phyloP scores from a whole-genome alignment of 2,797 vertebrate species.

The Otus scops region DNA sequence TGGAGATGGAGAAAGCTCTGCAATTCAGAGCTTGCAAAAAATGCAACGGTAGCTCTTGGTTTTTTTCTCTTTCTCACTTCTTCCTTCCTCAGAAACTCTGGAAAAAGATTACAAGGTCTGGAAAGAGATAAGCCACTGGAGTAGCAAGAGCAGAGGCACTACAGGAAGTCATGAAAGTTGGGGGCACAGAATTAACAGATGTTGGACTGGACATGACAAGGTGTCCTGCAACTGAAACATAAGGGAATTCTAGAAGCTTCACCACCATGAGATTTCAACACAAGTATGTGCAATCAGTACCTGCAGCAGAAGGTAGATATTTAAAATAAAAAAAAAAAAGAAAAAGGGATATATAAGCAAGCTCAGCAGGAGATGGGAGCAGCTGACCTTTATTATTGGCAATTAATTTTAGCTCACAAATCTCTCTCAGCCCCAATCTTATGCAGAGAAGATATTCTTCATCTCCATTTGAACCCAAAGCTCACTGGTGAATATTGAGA shows the following conservation, averaged over 20 bases:
- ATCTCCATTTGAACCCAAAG: neutral
- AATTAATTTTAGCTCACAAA: neutral
- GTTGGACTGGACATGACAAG: neutral
- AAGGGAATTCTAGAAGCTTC: neutral
- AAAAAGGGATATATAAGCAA: neutral
- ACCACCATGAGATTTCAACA: accelerated
- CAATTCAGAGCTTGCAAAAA: neutral
- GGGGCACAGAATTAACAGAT: neutral
- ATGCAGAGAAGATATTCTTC: neutral
- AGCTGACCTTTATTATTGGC: neutral
- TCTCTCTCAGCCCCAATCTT: neutral
- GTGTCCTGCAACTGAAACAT: neutral
- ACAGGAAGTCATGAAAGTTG: neutral
- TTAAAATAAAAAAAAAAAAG: neutral
- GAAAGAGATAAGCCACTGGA: neutral
- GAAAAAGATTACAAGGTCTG: neutral
- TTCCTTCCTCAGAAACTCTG: neutral
- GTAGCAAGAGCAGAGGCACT: neutral
- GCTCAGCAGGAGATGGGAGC: neutral
- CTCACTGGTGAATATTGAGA: neutral
- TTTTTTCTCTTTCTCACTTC: neutral
- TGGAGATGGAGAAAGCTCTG: neutral
- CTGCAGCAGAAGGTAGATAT: neutral
- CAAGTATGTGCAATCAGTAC: neutral
- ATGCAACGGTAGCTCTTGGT: neutral